phyloP scores from a whole-genome alignment of 2,888 invertebrate genomes.

The Cactoblastis cactorum region DNA sequence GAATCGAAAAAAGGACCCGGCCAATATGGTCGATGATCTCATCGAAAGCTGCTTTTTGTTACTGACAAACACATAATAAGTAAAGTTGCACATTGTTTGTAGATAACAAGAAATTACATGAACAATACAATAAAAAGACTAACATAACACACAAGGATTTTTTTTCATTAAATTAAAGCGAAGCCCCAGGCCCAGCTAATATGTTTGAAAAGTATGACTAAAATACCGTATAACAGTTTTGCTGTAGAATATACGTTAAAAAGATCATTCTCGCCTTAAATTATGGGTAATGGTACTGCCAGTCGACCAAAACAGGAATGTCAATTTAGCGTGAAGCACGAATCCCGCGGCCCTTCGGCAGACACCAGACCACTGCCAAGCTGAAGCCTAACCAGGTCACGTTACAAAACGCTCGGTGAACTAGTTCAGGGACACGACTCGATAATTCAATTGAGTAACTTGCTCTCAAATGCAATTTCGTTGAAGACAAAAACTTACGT shows the following conservation, averaged over 20 bases:
- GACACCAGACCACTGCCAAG: slow-evolving; percentile 17
- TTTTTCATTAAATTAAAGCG: too few species aligned
- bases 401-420: slow-evolving; percentile 63
- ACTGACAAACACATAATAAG: background rate
- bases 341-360: slow-evolving; percentile 22
- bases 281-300: background rate
- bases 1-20: slow-evolving; percentile 34
- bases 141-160: too few species aligned
- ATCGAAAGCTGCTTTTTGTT: slow-evolving; percentile 23
- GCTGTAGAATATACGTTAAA: background rate
- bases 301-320: slow-evolving; percentile 24
- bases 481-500: slow-evolving; percentile 8
- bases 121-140: too few species aligned
- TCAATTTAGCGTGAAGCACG: slow-evolving; percentile 31
- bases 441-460: slow-evolving; percentile 60
- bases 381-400: slow-evolving; percentile 59
- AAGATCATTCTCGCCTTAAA: background rate
- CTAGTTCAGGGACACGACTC: slow-evolving; percentile 66
- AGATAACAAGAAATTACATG: too few species aligned
- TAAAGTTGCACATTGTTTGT: too few species aligned
- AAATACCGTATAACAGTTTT: background rate
- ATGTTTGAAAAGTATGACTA: too few species aligned
- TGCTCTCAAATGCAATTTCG: slow-evolving; percentile 31
- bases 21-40: slow-evolving; percentile 51
- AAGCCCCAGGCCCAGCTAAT: too few species aligned